Base-by-base conservation (phyloP, 2,113 vertebrate genomes). In the Ochotona princeps region DNA sequence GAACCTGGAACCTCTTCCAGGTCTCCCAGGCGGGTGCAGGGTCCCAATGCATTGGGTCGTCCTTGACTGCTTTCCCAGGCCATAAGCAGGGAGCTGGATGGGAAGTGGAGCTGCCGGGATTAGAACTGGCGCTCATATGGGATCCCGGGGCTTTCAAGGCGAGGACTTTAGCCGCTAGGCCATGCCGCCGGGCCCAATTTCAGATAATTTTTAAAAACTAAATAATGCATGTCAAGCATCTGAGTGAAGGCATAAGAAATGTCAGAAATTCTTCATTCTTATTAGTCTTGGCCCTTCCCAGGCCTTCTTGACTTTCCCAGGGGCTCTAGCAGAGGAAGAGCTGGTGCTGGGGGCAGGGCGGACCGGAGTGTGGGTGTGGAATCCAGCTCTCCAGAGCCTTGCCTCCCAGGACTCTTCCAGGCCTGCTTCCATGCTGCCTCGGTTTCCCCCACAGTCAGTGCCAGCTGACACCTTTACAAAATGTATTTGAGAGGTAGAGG, bases 361-460 rank as follows among this genome's bases (percentile, higher is more conserved):
- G 54, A 13, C 38, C 6, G 38, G 38, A n/a, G 17, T 38, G 25
- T 76, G 35, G 78, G 76, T 30, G 25, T 83, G 9, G 67, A 51
- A 35, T 67, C n/a, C 6, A 88, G 65, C n/a, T 26, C 60, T 35
- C 44, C 47, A 32, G 17, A 3, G 3, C 21, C 54, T 26, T 83
- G 20, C 74, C 93, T 78, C 32, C 81, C 51, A 13, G 80, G n/a
- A 63, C n/a, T 32, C 38, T 80, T 83, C 83, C 47, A 91, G 51
- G 73, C 18, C 10, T n/a, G 32, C 32, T 1, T 65, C 61, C 61
- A 85, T 87, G 57, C 75, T 85, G 65, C 85, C 87, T 95, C 73
- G 51, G 38, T 89, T 91, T 96, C 35, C 67, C 72, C 83, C 51
- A 81, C 49, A 18, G 35, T 67, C 75, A 74, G 28, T 74, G 49